Base-by-base conservation (phyloP, 2,888 invertebrate genomes). In the Amitus sp. region DNA sequence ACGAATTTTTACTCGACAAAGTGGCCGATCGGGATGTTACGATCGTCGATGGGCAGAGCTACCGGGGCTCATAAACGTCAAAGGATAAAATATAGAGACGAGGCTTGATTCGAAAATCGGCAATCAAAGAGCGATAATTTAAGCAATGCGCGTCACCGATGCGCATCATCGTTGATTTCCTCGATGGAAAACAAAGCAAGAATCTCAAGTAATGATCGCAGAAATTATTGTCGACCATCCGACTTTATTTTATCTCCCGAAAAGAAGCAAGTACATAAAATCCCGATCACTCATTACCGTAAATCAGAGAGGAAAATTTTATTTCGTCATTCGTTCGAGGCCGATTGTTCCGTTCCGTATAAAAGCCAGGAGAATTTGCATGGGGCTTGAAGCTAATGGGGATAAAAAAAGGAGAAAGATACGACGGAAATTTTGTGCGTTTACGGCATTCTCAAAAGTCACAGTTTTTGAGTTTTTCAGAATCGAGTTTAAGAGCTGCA, bases 121-220 rank as follows among this genome's bases (percentile, higher is more conserved):
- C 69, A 68, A 73, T 73, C 71, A 58, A 53, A 42, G 52, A 53
- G 62, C 61, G 66, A 73, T 73, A 68, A 72, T 68, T 73, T 71
- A 69, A 65, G 64, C 66, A 62, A 65, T 71, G 66, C 68, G 47
- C 61, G 67, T 68, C 73, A 57, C 43, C 23, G 49, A 40, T 52
- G 55, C 42, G 47, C 19, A 12, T 30, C 30, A 27, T 13, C 20
- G 28, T 15, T 18, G 30, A 47, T 46, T 50, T 60, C 47, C 45
- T 47, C 28, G 20, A 20, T 53, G 15, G 30, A 23, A 47, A 42
- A 50, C 37, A 42, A 47, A 47, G 42, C 42, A 33, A 47, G 42
- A 47, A 54, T 54, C 47, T n/a, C n/a, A n/a, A 54, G 53, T 39
- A 34, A 9, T 40, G 53, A 40, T 47, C 20, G 20, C 47, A 19